Conservation (phyloP, 2,113 vertebrate species). For the Gopherus evgoodei region DNA sequence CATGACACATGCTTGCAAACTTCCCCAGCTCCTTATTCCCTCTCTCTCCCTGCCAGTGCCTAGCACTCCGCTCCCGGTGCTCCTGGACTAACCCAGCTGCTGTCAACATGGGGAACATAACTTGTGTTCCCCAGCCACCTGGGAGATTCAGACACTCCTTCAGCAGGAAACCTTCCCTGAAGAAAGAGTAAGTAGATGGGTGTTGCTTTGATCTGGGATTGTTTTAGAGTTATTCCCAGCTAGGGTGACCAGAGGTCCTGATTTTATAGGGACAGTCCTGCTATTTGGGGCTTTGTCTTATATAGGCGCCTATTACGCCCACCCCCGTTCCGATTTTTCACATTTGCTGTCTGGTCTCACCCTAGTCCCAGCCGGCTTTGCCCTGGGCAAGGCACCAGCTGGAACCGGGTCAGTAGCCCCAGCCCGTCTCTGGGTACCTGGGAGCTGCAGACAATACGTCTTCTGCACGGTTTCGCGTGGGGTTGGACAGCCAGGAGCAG, state of each 20-base stretch:
- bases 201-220: rapidly evolving
- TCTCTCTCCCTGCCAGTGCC: background rate
- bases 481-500: rapidly evolving
- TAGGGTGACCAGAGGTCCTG: too few relatives aligned
- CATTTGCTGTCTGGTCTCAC: too few relatives aligned
- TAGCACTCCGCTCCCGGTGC: background rate
- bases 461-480: rapidly evolving
- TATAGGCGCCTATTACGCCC: too few relatives aligned
- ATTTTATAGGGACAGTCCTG: too few relatives aligned
- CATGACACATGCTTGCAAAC: background rate
- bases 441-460: rapidly evolving
- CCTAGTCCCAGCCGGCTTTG: rapidly evolving
- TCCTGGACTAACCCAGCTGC: background rate
- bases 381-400: rapidly evolving
- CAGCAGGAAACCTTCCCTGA: slow-evolving; percentile 79
- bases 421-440: rapidly evolving
- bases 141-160: slow-evolving; percentile 77
- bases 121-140: slow-evolving; percentile 78
- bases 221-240: rapidly evolving
- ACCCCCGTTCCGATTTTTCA: too few relatives aligned
- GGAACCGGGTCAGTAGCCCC: background rate
- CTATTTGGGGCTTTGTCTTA: too few relatives aligned
- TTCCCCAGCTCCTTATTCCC: background rate
- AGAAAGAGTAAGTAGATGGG: slow-evolving; percentile 74
- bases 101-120: slow-evolving; percentile 79